Conservation (phyloP, 2,797 vertebrate species). For the Rhinophrynus dorsalis region DNA sequence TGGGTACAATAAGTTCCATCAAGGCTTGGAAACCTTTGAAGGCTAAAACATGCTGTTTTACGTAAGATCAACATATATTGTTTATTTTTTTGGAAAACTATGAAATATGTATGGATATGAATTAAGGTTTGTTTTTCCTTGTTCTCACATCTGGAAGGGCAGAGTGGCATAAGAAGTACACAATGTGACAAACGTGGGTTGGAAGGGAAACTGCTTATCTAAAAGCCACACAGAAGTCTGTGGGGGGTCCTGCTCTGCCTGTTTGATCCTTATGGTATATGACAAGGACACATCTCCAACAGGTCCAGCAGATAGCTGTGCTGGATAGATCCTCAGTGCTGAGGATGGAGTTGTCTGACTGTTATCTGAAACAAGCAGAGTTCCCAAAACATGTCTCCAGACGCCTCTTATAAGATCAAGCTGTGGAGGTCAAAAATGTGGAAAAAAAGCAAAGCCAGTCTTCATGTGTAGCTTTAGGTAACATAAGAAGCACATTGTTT, state of each 20-base stretch:
- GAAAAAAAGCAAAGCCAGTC: too few relatives aligned
- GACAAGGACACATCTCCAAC: conserved; percentile 43
- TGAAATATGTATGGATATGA: too few relatives aligned
- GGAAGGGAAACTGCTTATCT: conserved; percentile 36
- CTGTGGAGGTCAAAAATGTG: too few relatives aligned
- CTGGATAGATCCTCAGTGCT: conserved; percentile 2
- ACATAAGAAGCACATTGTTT: too few relatives aligned
- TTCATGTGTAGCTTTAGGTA: too few relatives aligned
- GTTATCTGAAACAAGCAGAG: conserved; percentile 13
- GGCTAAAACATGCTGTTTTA: too few relatives aligned
- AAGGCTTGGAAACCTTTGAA: too few relatives aligned
- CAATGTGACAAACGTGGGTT: not conserved
- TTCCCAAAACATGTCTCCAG: not conserved
- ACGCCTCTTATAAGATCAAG: not conserved
- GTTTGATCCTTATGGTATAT: conserved; percentile 31
- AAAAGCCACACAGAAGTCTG: conserved; percentile 11
- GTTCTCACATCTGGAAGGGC: not conserved
- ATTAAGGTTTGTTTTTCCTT: not conserved
- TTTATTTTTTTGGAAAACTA: too few relatives aligned
- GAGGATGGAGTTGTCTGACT: conserved; percentile 36
- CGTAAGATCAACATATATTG: too few relatives aligned
- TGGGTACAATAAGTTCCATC: too few relatives aligned
- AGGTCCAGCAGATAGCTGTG: conserved; percentile 38
- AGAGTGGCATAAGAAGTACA: conserved; percentile 1
- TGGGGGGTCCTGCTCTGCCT: conserved; percentile 28